A percentile compares a stretch with the other conserved stretches of the same genome.
Evolutionary conservation across 2,113 vertebrate genomes (phyloP).

Genomic region (Arizona elegans): DNA sequence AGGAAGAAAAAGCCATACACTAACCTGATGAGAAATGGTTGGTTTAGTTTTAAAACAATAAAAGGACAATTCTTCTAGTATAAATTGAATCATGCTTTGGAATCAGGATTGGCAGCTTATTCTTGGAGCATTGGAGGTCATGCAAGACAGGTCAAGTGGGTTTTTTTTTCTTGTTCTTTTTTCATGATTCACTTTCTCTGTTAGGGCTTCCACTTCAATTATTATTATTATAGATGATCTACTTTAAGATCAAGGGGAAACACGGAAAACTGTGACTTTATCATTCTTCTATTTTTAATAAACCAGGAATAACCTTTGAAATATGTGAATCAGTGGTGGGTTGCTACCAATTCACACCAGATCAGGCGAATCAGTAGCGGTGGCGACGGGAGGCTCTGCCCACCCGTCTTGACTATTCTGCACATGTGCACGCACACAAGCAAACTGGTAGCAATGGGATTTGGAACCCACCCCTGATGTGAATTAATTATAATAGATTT

Average conservation of each 20-base stretch:
- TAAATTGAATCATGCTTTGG: background rate
- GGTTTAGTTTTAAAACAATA: background rate
- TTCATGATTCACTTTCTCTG: background rate
- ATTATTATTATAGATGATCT: background rate
- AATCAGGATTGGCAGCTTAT: background rate
- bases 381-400: no score
- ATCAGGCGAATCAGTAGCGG: no score
- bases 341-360: no score
- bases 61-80: background rate
- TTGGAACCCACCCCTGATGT: no score
- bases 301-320: background rate
- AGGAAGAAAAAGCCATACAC: background rate
- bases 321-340: no score
- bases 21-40: background rate
- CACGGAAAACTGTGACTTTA: background rate
- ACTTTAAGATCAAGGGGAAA: background rate
- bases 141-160: background rate
- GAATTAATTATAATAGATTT: background rate
- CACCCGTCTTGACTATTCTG: no score
- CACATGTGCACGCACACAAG: no score
- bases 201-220: background rate
- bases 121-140: background rate
- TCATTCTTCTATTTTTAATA: background rate
- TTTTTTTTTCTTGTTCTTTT: background rate
- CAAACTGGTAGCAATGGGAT: no score